Evolutionary conservation across 2,888 invertebrate genomes (phyloP), one percentile per base, ranked within the genome.

Genomic region (Acronicta alni): DNA sequence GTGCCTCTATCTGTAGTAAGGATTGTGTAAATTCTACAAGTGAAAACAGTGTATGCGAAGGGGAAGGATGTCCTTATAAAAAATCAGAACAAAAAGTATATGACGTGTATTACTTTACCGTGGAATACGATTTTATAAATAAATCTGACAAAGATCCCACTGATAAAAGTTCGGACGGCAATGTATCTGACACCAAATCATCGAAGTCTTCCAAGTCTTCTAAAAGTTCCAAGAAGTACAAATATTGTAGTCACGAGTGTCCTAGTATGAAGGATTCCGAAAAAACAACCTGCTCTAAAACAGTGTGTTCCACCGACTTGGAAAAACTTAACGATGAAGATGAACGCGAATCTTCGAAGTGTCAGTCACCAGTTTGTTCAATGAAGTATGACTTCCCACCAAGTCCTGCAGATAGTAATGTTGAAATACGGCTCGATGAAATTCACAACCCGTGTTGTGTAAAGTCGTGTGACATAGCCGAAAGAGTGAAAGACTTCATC

Each of bases 351-450:
- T 8, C 41, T 32, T 52, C 76, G 3, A 80, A 77, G 64, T 88
- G 88, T 59, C 57, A 66, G 35, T 67, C 67, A 23, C 83, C 83
- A 26, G 77, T 80, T 42, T 91, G 90, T 61, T 80, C 85, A 5
- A 68, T 64, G 15, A 63, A 69, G 54, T 37, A 60, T 3, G 57
- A 65, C 0, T 80, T 66, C 39, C 79, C 84, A 15, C 82, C 84
- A 1, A 93, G 93, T 58, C 93, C 92, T n/a, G 90, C 88, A 9
- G 94, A 94, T 65, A 93, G 93, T 60, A 67, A 92, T 30, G 69
- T 93, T 32, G 80, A 86, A 12, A 81, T 94, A 46, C 39, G 75
- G 17, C 81, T 94, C 14, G 80, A 87, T 17, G 87, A 90, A 46
- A 91, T 94, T 66, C 75, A 81, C 37, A 92, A 91, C 54, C 88